Conservation (phyloP, 1,140 invertebrate genomes). For the Drosophila elegans region DNA sequence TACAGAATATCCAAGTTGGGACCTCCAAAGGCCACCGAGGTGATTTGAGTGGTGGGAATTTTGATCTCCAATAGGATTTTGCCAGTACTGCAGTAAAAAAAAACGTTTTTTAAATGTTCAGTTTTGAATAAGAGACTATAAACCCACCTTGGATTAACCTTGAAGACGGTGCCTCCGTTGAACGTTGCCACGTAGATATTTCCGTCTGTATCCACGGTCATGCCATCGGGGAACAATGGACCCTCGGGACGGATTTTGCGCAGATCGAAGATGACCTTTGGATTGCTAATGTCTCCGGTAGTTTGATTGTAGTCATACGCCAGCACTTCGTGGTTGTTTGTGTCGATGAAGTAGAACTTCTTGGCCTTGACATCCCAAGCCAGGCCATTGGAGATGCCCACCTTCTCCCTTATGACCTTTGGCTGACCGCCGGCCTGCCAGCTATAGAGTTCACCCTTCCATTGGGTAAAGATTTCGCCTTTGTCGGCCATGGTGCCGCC, state of each 20-base stretch:
- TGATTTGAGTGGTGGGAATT: constrained; percentile 89
- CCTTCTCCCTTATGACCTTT: constrained; percentile 84
- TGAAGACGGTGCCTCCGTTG: constrained; percentile 85
- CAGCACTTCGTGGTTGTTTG: constrained; percentile 88
- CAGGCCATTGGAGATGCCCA: constrained; percentile 93
- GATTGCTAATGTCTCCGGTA: constrained; percentile 88
- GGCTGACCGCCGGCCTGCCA: constrained; percentile 88
- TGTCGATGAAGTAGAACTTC: constrained; percentile 92
- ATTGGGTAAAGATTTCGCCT: constrained; percentile 85
- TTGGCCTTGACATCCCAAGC: constrained; percentile 90
- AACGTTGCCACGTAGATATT: constrained; percentile 91
- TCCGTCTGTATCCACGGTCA: constrained; percentile 91
- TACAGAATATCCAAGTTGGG: constrained; percentile 90
- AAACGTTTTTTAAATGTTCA: not conserved
- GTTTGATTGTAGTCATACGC: constrained; percentile 91
- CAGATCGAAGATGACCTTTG: constrained; percentile 86
- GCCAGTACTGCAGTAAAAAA: constrained; percentile 53
- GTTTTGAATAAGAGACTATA: not conserved
- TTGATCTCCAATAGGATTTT: constrained; percentile 74
- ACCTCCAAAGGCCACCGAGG: constrained; percentile 93
- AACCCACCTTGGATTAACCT: constrained; percentile 75
- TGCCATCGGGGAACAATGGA: constrained; percentile 87
- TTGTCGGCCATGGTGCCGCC: constrained; percentile 88
- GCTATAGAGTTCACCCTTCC: constrained; percentile 85
- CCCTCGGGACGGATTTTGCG: constrained; percentile 85